Base-by-base conservation (phyloP, 2,797 vertebrate genomes). In the Rhincodon typus region DNA sequence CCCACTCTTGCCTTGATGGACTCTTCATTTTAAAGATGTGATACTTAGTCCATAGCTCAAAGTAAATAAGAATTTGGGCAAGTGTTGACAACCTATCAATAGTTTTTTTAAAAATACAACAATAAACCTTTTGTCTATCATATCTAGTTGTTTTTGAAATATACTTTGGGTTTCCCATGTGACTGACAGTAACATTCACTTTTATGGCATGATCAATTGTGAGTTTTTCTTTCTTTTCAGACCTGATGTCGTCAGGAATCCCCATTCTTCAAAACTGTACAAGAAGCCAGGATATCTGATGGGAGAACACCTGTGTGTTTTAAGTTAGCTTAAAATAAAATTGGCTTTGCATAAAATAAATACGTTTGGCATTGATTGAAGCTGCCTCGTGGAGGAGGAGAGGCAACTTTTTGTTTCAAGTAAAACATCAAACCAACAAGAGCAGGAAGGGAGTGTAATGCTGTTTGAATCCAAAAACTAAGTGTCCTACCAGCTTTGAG, bases 101-200 rank as follows among this genome's bases (percentile, higher is more conserved):
- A 62, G 53, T 17, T 7, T n/a, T n/a, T 57, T 90, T 1, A n/a
- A 30, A 91, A 91, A 66, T 17, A 21, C 17, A 57, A 17, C 7
- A 38, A 30, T 34, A 90, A 90, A 90, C 19, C 15, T 30, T 90
- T n/a, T 91, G 88, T 91, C 53, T 66, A 19, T 34, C 30, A 34
- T 66, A 91, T 34, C 17, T 66, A 91, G 30, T 91, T 66, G 88
- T 8, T 30, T 91, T 90, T 91, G 88, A 91, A 91, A 91, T 91
- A 91, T 66, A 62, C 30, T 57, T 91, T 34, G 53, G 38, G 57
- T 66, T 91, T 91, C 38, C 66, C 1, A 19, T n/a, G 30, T 91
- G 88, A 91, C 88, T 66, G 57, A 91, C 88, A 91, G 57, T n/a
- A 91, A 66, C 53, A 90, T 90, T 1, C 88, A 62, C 34, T 91